These are phyloP conservation scores for Corydoras sp. DNA, from an alignment of 2,113 vertebrate species.

Conservation along the genomic window DNA sequence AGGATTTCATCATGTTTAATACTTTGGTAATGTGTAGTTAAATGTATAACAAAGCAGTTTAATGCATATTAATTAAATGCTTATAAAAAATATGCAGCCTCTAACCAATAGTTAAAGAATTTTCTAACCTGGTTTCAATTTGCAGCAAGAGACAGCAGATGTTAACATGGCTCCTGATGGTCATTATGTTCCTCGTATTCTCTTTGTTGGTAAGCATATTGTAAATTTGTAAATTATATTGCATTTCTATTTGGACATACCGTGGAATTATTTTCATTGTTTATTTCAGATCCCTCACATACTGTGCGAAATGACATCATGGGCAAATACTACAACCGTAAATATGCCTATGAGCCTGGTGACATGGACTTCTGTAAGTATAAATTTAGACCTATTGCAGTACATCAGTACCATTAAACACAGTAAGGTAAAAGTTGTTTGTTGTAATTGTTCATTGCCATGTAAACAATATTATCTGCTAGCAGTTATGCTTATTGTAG, in stretches of 20 bases:
- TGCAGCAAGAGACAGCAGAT: constrained; percentile 77
- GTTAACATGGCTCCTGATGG: constrained; percentile 81
- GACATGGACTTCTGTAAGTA: constrained; percentile 61
- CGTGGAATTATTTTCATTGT: not conserved
- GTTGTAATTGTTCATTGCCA: no score
- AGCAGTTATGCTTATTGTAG: no score
- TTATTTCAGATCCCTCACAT: constrained; percentile 56
- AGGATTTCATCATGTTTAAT: constrained; percentile 85
- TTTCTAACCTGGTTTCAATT: constrained; percentile 12
- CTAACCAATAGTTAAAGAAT: not conserved
- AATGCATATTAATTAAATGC: no score
- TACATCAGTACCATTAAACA: not conserved
- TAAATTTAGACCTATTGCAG: constrained; percentile 21
- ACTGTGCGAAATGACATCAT: constrained; percentile 56
- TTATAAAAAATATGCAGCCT: no score
- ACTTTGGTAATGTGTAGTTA: constrained; percentile 64
- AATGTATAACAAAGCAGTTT: not conserved
- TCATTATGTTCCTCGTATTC: constrained; percentile 79
- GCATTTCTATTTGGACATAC: not conserved
- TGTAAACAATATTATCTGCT: no score
- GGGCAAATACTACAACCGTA: constrained; percentile 52
- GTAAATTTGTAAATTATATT: not conserved
- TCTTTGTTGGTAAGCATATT: constrained; percentile 77
- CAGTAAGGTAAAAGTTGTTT: no score
- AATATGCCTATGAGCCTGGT: constrained; percentile 51